Conservation (phyloP, 2,113 vertebrate species). For the Lathamus discolor region DNA sequence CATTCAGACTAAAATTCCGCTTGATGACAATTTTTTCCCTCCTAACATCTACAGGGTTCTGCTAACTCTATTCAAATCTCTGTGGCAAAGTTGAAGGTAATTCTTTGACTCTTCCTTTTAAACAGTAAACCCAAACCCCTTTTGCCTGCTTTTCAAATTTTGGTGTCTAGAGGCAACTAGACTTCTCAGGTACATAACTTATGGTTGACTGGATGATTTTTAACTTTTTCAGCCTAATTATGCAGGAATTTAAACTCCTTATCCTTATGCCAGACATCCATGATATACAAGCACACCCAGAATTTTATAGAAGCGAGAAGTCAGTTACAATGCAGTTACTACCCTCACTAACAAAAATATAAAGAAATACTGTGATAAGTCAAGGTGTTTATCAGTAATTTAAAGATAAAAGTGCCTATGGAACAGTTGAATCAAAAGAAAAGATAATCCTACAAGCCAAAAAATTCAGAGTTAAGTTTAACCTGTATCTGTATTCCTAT, state of each 20-base stretch:
- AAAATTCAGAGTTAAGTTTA: not conserved
- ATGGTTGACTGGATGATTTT: not conserved
- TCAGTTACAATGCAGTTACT: accelerated
- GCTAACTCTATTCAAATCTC: not conserved
- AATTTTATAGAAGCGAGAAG: not conserved
- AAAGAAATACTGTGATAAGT: not conserved
- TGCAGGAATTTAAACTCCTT: not conserved
- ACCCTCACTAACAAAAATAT: not conserved
- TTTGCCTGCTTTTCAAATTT: not conserved
- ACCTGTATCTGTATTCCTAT: not conserved
- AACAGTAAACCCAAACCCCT: not conserved
- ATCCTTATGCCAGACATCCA: not conserved
- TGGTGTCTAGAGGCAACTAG: not conserved
- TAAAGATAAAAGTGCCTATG: not conserved
- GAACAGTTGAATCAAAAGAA: not conserved
- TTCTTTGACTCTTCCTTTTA: not conserved
- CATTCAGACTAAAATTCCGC: not conserved
- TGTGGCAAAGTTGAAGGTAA: not conserved
- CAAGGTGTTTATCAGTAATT: not conserved
- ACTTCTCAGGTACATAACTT: not conserved
- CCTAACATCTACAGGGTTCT: not conserved
- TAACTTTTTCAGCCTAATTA: not conserved
- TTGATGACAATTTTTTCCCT: not conserved
- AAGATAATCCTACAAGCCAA: not conserved
- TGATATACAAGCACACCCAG: not conserved